A percentile compares a stretch with the other conserved stretches of the same genome.
Conservation (phyloP, 1,140 invertebrate species). For the Sycobia sp. region DNA sequence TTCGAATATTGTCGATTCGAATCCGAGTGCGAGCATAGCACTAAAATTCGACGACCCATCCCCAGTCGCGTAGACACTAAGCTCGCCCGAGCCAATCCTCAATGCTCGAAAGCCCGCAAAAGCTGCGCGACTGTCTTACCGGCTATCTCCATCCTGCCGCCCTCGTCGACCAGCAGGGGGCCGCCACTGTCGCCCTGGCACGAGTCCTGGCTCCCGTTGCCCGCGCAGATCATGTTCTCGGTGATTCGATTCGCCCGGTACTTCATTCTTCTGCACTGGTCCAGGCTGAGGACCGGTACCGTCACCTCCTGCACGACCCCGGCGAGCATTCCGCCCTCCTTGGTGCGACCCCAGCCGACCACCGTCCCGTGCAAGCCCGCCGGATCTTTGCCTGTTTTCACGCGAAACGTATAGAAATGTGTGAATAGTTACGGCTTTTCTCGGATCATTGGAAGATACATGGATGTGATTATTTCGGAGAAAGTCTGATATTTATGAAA, state of each 20-base stretch:
- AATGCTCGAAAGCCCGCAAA: not conserved
- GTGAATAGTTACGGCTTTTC: too few species aligned
- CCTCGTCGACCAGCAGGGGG: conserved; percentile 73
- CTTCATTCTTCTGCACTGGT: conserved; percentile 80
- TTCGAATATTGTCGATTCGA: too few species aligned
- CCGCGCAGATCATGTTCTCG: conserved; percentile 80
- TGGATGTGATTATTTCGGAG: too few species aligned
- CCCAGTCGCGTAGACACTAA: too few species aligned
- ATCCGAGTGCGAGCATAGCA: too few species aligned
- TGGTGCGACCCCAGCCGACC: conserved; percentile 83
- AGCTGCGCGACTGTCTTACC: conserved; percentile 57
- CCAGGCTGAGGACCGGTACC: conserved; percentile 79
- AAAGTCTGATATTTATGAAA: not conserved
- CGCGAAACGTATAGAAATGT: not conserved
- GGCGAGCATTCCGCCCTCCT: conserved; percentile 80
- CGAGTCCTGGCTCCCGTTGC: conserved; percentile 78
- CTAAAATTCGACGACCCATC: too few species aligned
- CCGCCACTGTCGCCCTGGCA: conserved; percentile 87
- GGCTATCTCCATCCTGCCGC: conserved; percentile 75
- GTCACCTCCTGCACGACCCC: conserved; percentile 80
- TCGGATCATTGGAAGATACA: too few species aligned
- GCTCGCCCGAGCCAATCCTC: too few species aligned
- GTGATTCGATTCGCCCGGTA: conserved; percentile 81
- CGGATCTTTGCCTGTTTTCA: conserved; percentile 66
- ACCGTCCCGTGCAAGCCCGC: conserved; percentile 76